These are phyloP conservation scores for Tor tambroides DNA, from an alignment of 2,113 vertebrate genomes.

Conservation along the genomic window DNA sequence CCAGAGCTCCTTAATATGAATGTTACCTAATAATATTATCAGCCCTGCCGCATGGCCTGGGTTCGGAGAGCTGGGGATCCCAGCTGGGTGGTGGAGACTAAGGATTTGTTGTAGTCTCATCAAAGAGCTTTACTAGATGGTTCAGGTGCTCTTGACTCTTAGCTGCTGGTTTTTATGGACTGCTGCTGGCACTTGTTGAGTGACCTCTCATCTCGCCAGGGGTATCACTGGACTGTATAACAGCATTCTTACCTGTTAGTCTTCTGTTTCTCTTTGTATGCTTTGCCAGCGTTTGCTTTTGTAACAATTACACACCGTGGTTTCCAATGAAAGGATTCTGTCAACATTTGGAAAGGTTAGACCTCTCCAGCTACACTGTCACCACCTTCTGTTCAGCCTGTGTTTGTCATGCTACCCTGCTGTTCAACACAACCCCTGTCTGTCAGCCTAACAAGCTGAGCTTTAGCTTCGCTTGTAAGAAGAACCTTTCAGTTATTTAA, in stretches of 20 bases:
- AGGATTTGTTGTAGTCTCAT: neutral
- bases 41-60: conserved; percentile 33
- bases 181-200: neutral
- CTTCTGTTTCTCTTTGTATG: conserved; percentile 22
- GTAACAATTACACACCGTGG: conserved; percentile 57
- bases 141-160: neutral
- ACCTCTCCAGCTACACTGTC: conserved; percentile 38
- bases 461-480: neutral
- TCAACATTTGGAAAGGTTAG: conserved; percentile 71
- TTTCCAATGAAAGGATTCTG: conserved; percentile 65
- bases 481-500: neutral
- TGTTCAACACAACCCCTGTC: conserved; percentile 22
- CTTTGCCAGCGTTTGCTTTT: conserved; percentile 2
- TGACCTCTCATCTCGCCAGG: neutral
- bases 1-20: conserved; percentile 36
- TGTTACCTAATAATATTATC: conserved; percentile 48
- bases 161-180: conserved; percentile 5
- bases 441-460: conserved; percentile 19
- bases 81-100: neutral
- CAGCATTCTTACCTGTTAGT: neutral
- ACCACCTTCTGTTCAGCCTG: conserved; percentile 32
- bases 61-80: neutral
- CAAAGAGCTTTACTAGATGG: neutral
- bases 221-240: neutral
- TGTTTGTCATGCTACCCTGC: conserved; percentile 14